Evolutionary conservation across 2,888 invertebrate genomes (phyloP), one percentile per base, ranked within the genome.

Genomic region (Cetonia aurata): DNA sequence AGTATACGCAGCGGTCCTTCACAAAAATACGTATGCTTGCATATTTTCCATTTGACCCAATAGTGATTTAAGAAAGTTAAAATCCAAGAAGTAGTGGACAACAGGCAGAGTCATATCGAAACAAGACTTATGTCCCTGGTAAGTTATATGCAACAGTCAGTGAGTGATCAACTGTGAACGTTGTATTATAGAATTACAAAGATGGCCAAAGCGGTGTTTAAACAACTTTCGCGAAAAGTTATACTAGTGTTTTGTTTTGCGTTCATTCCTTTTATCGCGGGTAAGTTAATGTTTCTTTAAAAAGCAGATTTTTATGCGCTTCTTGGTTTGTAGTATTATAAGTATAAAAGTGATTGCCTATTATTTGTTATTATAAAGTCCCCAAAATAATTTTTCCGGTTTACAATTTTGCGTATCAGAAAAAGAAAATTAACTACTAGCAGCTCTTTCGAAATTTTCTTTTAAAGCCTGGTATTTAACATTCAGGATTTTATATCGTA

Each of bases 51-150:
- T 42, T 70, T 71, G 67, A 71, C 71, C 71, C 67, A 71, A 66
- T 70, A 55, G 42, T 31, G 48, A 59, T 57, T 52, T 56, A 67
- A 67, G 71, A 71, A 71, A 67, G 71, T 69, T 69, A 69, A 69
- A 53, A 60, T 69, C 53, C 42, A 69, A 69, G 69, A 69, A 62
- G 62, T 65, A 65, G 69, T 69, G 62, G 69, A 69, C 69, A 69
- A 55, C 69, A 69, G 69, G 59, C 42, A 60, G 60, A 59, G 37
- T 65, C 62, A 50, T 62, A 62, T 50, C 33, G 62, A 62, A 48
- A 33, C 50, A 50, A 48, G 62, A 48, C 33, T 33, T 48, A 37
- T 15, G 44, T 66, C 56, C 52, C 66, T 50, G 57, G 44, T 60
- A 57, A 37, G 55, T 70, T 71, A 56, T 70, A 52, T 55, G 57